Conservation (phyloP, 2,888 invertebrate species). For the Oxystoma pomonae region DNA sequence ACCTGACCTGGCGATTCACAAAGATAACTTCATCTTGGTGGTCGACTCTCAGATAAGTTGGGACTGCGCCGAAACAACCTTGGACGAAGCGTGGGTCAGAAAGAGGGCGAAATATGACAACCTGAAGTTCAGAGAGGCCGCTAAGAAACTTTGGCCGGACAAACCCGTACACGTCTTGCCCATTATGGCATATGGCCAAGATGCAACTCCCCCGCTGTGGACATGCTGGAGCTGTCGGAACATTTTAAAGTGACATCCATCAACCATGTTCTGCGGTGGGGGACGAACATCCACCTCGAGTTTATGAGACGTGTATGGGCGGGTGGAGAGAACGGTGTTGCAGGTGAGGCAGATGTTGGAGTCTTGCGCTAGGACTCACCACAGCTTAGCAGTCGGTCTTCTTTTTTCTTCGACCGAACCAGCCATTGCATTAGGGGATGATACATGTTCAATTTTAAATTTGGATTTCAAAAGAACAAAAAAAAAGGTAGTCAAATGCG, state of each 20-base stretch:
- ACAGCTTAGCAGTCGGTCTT: too few species aligned
- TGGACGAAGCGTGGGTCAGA: not conserved
- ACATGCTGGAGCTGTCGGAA: not conserved
- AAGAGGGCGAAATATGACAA: not conserved
- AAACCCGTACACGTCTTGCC: not conserved
- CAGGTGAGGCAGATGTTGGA: too few species aligned
- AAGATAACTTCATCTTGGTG: constrained; percentile 3
- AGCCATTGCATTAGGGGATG: too few species aligned
- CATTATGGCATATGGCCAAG: not conserved
- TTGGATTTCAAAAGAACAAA: not conserved
- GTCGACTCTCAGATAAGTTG: constrained; percentile 23
- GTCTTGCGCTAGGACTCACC: too few species aligned
- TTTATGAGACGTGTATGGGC: too few species aligned
- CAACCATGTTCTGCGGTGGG: not conserved
- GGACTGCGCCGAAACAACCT: constrained; percentile 8
- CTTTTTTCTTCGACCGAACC: not conserved
- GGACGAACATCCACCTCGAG: too few species aligned
- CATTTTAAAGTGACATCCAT: not conserved
- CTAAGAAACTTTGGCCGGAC: not conserved
- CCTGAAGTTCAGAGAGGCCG: not conserved
- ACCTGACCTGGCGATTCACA: constrained; percentile 21
- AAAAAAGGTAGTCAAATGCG: not conserved
- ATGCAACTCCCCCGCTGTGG: not conserved
- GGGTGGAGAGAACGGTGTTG: too few species aligned
- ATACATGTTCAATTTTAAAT: too few species aligned